Evolutionary conservation across 1,140 invertebrate species (phyloP).

Genomic region (Ceratina japonica): DNA sequence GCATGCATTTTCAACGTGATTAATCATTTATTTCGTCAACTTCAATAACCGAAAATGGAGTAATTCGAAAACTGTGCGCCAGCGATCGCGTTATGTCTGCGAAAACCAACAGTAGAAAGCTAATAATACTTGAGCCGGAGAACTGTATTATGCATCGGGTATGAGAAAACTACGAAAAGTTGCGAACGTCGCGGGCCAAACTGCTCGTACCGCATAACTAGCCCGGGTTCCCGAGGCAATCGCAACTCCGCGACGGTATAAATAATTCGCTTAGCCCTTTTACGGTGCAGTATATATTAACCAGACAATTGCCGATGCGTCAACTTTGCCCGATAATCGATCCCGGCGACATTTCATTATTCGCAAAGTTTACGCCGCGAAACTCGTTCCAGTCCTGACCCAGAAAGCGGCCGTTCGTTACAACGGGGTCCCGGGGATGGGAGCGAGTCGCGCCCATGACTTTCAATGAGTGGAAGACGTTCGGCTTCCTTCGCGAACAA

Average conservation of each 20-base stretch:
- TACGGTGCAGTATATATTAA: constrained; percentile 37
- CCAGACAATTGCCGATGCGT: constrained; percentile 40
- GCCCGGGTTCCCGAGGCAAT: too few relatives aligned
- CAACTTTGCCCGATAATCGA: constrained; percentile 47
- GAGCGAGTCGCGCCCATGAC: background rate
- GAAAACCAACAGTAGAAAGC: too few relatives aligned
- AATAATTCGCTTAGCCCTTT: constrained; percentile 33
- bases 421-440: background rate
- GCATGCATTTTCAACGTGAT: too few relatives aligned
- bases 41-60: too few relatives aligned
- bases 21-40: too few relatives aligned
- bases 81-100: too few relatives aligned
- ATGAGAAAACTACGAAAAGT: too few relatives aligned
- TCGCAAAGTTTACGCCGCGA: constrained; percentile 23
- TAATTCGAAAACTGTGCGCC: too few relatives aligned
- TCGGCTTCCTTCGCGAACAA: background rate
- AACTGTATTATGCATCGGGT: too few relatives aligned
- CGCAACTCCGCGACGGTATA: background rate
- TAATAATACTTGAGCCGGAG: too few relatives aligned
- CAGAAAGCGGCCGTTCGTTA: constrained; percentile 25
- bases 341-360: constrained; percentile 32
- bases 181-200: too few relatives aligned
- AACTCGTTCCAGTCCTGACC: constrained; percentile 36
- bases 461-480: constrained; percentile 29
- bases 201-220: constrained; percentile 1